A percentile compares a stretch with the other conserved stretches of the same genome.
phyloP scores from a whole-genome alignment of 2,888 invertebrate genomes.

The Prosopocoilus inquinatus region DNA sequence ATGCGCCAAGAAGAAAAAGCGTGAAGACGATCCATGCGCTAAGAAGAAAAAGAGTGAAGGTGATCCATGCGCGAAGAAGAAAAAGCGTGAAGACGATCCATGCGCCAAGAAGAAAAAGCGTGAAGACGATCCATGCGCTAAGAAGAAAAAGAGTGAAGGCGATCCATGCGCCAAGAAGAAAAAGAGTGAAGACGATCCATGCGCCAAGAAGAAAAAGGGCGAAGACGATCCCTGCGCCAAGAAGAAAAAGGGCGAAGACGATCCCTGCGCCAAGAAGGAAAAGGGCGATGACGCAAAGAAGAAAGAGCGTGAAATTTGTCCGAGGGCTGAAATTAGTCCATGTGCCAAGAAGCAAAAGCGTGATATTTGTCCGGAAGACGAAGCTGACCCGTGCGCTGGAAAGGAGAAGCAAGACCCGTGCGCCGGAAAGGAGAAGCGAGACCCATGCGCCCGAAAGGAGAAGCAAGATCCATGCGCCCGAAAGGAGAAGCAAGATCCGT shows the following conservation, averaged over 20 bases:
- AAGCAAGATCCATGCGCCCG: background rate
- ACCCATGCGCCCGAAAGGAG: background rate
- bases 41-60: constrained; percentile 3
- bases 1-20: background rate
- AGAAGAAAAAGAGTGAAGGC: constrained; percentile 2
- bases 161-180: constrained; percentile 1
- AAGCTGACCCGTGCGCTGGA: background rate
- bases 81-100: constrained; percentile 1
- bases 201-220: constrained; percentile 6
- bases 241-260: background rate
- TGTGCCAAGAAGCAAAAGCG: constrained; percentile 1
- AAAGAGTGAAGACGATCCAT: background rate
- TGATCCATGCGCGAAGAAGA: background rate
- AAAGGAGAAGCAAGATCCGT: constrained; percentile 1
- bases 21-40: constrained; percentile 2
- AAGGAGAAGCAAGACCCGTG: constrained; percentile 4
- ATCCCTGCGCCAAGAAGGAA: constrained; percentile 5
- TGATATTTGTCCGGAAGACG: background rate
- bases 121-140: background rate
- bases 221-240: constrained; percentile 12
- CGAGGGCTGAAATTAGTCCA: background rate
- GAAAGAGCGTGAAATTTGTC: background rate
- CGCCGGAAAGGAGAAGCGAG: constrained; percentile 6
- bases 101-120: constrained; percentile 2
- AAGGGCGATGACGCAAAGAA: constrained; percentile 7